Conservation (phyloP, 1,140 invertebrate genomes). For the Drosophila murphyi region DNA sequence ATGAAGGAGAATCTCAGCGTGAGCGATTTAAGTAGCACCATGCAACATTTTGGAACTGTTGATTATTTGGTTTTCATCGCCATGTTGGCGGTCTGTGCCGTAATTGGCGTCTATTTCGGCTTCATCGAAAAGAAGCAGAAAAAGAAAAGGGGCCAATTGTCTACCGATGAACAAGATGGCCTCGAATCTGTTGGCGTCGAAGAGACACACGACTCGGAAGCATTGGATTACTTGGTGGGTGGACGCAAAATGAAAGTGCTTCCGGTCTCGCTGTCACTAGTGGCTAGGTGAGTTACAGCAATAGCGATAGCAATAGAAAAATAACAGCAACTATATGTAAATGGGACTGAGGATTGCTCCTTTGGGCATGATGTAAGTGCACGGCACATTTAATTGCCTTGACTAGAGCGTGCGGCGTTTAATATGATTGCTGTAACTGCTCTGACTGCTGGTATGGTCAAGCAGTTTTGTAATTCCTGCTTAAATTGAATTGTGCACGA, state of each 20-base stretch:
- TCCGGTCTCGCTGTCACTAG: conserved; percentile 92
- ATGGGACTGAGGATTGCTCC: conserved; percentile 32
- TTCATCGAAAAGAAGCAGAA: conserved; percentile 87
- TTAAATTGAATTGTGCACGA: conserved; percentile 48
- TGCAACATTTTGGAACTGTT: conserved; percentile 88
- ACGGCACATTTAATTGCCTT: conserved; percentile 41
- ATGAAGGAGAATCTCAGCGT: conserved; percentile 75
- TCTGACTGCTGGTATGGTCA: conserved; percentile 13
- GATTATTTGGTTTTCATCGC: conserved; percentile 89
- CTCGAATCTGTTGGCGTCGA: conserved; percentile 82
- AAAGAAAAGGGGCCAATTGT: conserved; percentile 37
- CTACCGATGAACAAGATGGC: conserved; percentile 53
- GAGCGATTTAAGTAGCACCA: conserved; percentile 84
- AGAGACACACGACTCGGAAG: conserved; percentile 84
- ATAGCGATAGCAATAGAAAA: conserved; percentile 3
- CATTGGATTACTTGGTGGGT: conserved; percentile 92
- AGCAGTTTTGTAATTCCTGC: conserved; percentile 17
- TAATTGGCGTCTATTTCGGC: conserved; percentile 89
- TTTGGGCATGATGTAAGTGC: conserved; percentile 20
- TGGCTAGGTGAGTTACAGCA: conserved; percentile 88
- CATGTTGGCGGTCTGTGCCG: conserved; percentile 89
- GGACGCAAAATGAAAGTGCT: conserved; percentile 92
- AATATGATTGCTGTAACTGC: conserved; percentile 16
- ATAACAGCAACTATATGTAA: conserved; percentile 46
- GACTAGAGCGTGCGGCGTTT: conserved; percentile 6